Percentiles rank a stretch among this genome's conserved stretches.
These are phyloP conservation scores for Heterodera schachtii DNA, from an alignment of 1,140 invertebrate genomes.

Conservation along the genomic window DNA sequence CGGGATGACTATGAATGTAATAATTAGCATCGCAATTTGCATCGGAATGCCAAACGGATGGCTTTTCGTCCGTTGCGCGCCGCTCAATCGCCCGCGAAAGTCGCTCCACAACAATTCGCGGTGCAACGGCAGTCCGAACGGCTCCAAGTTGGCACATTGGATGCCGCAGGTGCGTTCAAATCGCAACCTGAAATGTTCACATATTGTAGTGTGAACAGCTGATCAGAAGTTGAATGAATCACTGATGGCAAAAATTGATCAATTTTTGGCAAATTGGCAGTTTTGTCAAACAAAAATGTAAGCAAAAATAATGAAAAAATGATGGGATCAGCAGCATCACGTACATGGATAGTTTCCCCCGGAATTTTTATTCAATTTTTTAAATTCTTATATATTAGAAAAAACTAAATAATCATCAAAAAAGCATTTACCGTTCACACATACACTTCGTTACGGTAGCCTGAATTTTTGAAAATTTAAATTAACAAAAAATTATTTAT, in stretches of 20 bases:
- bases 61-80: not conserved
- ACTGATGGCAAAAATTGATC: no score
- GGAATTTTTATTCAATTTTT: no score
- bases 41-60: not conserved
- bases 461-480: conserved; percentile 28
- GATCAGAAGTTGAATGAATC: no score
- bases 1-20: no score
- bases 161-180: conserved; percentile 49
- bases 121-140: conserved; percentile 47
- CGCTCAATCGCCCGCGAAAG: conserved; percentile 36
- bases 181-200: conserved; percentile 31
- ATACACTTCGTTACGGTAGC: conserved; percentile 51
- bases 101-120: conserved; percentile 36
- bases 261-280: no score
- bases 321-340: no score
- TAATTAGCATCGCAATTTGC: not conserved
- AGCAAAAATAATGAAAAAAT: no score
- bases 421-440: conserved; percentile 38
- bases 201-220: not conserved
- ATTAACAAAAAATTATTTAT: conserved; percentile 3
- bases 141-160: conserved; percentile 44
- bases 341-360: no score
- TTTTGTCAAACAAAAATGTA: no score
- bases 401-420: not conserved
- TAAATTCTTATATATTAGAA: no score